Evolutionary conservation across 2,888 invertebrate species (phyloP), one percentile per base, ranked within the genome.

Genomic region (Melikaiella ostensackeni): DNA sequence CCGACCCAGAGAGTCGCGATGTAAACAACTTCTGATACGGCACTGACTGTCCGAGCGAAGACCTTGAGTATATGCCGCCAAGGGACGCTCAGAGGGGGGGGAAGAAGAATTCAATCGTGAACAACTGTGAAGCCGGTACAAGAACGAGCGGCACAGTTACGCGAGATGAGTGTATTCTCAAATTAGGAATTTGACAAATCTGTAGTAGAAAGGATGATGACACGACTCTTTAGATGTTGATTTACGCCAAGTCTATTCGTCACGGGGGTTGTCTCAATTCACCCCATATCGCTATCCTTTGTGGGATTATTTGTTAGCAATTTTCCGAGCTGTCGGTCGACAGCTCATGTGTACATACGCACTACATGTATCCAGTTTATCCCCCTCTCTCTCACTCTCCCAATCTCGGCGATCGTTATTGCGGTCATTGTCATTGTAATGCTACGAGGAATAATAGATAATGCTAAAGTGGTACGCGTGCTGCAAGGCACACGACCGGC

Each of bases 371-470:
- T 74, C 74, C 33, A 35, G 59, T 46, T 42, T 75, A 59, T 24
- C 33, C 62, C 75, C 63, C n/a, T 59, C 38, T 63, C 74, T 38
- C 75, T 77, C 77, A 77, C 77, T 61, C 83, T 83, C 83, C 61
- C 80, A 75, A 84, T 79, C 78, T 73, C 77, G 57, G 66, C 75
- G 74, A 87, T 87, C 86, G 87, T 88, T 88, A 86, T 87, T 88
- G 89, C 86, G 88, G 89, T 89, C 89, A 89, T 89, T 90, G 89
- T 90, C 88, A 89, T 90, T 89, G 88, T 88, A 89, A 89, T 89
- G 83, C 80, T 76, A 82, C 83, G 83, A 79, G 80, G 82, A 84
- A 86, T 86, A 87, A 88, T 87, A 83, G 87, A 87, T 88, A 87
- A 86, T 84, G 79, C 83, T 80, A 81, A 81, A 81, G 81, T 80